Evolutionary conservation across 2,888 invertebrate genomes (phyloP).

Genomic region (Sinopyrophorus schimmeli): DNA sequence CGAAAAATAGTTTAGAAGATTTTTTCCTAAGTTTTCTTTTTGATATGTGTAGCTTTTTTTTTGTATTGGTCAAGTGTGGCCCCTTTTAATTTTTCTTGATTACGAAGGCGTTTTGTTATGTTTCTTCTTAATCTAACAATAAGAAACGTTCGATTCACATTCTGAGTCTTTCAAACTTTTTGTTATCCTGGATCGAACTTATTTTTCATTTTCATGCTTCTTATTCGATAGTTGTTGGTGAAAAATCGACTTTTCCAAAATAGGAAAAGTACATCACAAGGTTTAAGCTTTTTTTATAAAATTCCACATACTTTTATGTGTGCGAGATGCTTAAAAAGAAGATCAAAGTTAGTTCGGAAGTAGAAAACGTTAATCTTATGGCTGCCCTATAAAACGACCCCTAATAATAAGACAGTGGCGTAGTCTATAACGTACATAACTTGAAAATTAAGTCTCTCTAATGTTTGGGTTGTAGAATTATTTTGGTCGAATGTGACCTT

Average conservation of each 20-base stretch:
- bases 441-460: background rate
- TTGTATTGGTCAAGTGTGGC: slow-evolving; percentile 36
- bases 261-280: too few relatives aligned
- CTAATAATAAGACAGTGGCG: too few relatives aligned
- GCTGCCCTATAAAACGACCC: too few relatives aligned
- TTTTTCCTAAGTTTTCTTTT: slow-evolving; percentile 18
- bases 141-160: slow-evolving; percentile 4
- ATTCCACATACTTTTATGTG: too few relatives aligned
- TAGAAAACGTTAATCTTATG: too few relatives aligned
- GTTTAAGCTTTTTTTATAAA: too few relatives aligned
- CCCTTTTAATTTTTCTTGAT: slow-evolving; percentile 41
- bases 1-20: slow-evolving; percentile 31
- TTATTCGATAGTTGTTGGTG: too few relatives aligned
- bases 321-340: too few relatives aligned
- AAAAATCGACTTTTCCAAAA: too few relatives aligned
- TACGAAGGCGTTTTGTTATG: slow-evolving; percentile 8
- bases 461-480: too few relatives aligned
- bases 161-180: slow-evolving; percentile 1
- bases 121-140: slow-evolving; percentile 2
- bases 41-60: slow-evolving; percentile 29
- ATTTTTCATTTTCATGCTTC: slow-evolving; percentile 46
- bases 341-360: too few relatives aligned
- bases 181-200: slow-evolving; percentile 51
- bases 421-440: background rate
- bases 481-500: too few relatives aligned